Percentiles rank a stretch among this genome's conserved stretches.
These are phyloP conservation scores for Oryzias javanicus DNA, from an alignment of 2,113 vertebrate species.

Conservation along the genomic window DNA sequence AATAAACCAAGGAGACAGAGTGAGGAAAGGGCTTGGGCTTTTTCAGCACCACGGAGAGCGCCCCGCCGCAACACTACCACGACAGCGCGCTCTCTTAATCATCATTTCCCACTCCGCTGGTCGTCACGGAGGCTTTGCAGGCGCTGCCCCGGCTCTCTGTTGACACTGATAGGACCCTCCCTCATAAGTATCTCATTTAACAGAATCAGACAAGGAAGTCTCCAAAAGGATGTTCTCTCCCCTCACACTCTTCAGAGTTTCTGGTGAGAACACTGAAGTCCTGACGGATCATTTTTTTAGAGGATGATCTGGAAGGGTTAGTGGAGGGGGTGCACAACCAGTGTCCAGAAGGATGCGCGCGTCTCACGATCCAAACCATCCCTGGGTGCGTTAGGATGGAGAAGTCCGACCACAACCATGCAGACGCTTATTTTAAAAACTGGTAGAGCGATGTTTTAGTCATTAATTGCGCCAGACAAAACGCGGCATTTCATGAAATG, in stretches of 20 bases:
- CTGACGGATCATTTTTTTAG: slow-evolving; percentile 6
- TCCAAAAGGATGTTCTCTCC: background rate
- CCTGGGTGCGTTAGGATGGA: slow-evolving; percentile 39
- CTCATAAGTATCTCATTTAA: slow-evolving; percentile 60
- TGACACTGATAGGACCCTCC: slow-evolving; percentile 52
- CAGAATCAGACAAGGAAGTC: slow-evolving; percentile 45
- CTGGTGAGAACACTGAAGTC: slow-evolving; percentile 8
- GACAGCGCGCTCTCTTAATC: slow-evolving; percentile 24
- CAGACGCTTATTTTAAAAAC: slow-evolving; percentile 16
- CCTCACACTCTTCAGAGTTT: slow-evolving; percentile 9
- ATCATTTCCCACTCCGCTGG: slow-evolving; percentile 56
- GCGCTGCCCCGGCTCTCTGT: slow-evolving; percentile 45
- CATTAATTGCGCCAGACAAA: slow-evolving; percentile 43
- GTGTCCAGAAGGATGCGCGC: slow-evolving; percentile 30
- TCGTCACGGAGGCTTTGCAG: slow-evolving; percentile 51
- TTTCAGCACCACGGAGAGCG: slow-evolving; percentile 70
- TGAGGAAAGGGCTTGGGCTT: slow-evolving; percentile 15
- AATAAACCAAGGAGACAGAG: slow-evolving; percentile 15
- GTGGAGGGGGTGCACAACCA: background rate
- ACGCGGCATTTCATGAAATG: slow-evolving; percentile 13
- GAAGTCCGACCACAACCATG: slow-evolving; percentile 38
- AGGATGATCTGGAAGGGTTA: background rate
- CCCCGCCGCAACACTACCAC: slow-evolving; percentile 18
- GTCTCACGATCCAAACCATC: slow-evolving; percentile 33
- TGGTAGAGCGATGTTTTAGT: slow-evolving; percentile 29